These are phyloP conservation scores for Streblospio benedicti DNA, from an alignment of 1,140 invertebrate species.

Conservation along the genomic window DNA sequence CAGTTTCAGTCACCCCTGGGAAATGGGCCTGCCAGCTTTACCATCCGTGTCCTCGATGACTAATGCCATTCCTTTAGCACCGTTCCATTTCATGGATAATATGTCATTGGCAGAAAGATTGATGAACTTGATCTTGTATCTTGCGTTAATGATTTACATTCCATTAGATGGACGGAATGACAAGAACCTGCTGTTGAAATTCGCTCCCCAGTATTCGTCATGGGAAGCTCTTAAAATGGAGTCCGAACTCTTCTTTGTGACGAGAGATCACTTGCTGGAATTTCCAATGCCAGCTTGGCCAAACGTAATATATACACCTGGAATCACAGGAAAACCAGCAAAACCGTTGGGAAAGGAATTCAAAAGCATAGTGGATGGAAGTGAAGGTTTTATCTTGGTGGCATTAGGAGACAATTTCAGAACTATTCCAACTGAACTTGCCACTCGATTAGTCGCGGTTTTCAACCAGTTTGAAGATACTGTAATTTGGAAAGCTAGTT, in stretches of 20 bases:
- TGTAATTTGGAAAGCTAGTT: too few species aligned
- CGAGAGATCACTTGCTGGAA: neutral
- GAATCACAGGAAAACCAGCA: neutral
- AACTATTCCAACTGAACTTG: too few species aligned
- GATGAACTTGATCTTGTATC: neutral
- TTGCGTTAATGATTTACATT: neutral
- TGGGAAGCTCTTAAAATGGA: neutral
- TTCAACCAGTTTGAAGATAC: too few species aligned
- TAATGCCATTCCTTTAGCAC: neutral
- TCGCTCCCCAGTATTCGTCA: neutral
- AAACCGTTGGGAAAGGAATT: neutral
- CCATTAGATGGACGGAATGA: neutral
- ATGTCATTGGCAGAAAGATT: neutral
- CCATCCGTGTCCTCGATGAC: neutral
- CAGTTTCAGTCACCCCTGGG: neutral
- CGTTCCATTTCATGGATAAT: too few species aligned
- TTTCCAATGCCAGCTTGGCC: neutral
- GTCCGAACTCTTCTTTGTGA: slow-evolving; percentile 1
- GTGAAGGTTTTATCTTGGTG: neutral
- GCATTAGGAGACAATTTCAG: slow-evolving; percentile 2
- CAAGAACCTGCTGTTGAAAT: neutral
- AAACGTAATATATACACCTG: neutral
- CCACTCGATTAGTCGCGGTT: too few species aligned
- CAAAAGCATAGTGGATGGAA: neutral
- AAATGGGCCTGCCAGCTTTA: too few species aligned